Conservation (phyloP, 2,888 invertebrate genomes). For the Aromia moschata region DNA sequence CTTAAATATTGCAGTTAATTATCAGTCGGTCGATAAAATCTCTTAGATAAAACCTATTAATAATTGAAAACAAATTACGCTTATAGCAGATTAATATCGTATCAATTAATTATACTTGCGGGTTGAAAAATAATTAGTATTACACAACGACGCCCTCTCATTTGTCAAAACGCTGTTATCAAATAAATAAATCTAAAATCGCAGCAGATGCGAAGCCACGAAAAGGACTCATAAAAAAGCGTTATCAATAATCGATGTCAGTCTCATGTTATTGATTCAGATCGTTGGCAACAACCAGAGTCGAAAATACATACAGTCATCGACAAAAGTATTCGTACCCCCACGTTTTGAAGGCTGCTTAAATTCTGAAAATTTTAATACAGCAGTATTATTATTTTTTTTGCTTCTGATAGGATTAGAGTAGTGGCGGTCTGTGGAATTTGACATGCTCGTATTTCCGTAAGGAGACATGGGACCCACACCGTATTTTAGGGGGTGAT, state of each 20-base stretch:
- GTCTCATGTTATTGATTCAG: background rate
- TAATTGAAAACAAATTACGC: conserved; percentile 15
- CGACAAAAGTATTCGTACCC: background rate
- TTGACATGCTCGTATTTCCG: too few species aligned
- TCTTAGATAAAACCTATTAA: conserved; percentile 14
- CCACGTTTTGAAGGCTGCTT: background rate
- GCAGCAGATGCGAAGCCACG: background rate
- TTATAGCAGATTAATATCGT: background rate
- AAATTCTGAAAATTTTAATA: too few species aligned
- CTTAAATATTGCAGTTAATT: background rate
- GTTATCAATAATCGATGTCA: background rate
- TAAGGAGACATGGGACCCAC: too few species aligned
- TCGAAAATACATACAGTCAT: too few species aligned
- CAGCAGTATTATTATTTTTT: too few species aligned
- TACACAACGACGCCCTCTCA: background rate
- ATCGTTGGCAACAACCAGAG: background rate
- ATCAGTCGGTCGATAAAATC: background rate
- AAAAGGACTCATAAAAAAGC: background rate
- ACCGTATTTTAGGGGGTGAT: too few species aligned
- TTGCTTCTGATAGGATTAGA: too few species aligned
- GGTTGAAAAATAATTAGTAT: conserved; percentile 2
- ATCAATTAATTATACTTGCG: conserved; percentile 8
- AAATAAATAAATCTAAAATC: background rate
- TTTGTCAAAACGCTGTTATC: background rate
- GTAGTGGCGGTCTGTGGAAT: too few species aligned